Base-by-base conservation (phyloP, 1,140 invertebrate species). In the Vanessa atalanta region DNA sequence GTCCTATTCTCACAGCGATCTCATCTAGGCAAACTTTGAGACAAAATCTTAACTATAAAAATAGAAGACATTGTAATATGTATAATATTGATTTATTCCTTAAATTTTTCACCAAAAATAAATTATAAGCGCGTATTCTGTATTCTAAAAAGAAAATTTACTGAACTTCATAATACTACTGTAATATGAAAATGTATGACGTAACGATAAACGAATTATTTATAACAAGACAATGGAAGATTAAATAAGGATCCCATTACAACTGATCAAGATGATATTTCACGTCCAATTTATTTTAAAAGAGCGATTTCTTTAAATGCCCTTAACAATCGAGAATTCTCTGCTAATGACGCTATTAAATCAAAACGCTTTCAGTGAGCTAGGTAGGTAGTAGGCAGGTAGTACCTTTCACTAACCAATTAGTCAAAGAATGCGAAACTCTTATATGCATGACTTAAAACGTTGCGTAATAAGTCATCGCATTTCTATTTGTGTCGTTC, bases 401-500 rank as follows among this genome's bases (percentile, higher is more conserved):
- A 15, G 16, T 69, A 55, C 63, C 63, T 57, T 65, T 65, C 51
- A 64, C 55, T 63, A 53, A 63, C 47, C 65, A 68, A 73, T 64
- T 68, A 67, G 61, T 43, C 37, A 31, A 63, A 63, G 20, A 43
- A 31, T 70, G 57, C 11, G 15, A 60, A 48, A 47, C 23, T 70
- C 37, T 68, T 43, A 57, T 67, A 53, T 55, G 51, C 47, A 50
- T 50, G 48, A 66, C 53, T 73, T 73, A n/a, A 73, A 73, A 64
- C 55, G 64, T 73, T 74, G 68, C 67, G 72, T 74, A 74, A 74
- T 74, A 70, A 70, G 67, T 74, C 67, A 69, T 74, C 72, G 70
- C 50, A 75, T 75, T 75, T 75, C 68, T 70, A 47, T 66, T 72
- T 50, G 63, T 12, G 60, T 60, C 55, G 23, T 60, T 60, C 55